Evolutionary conservation across 2,888 invertebrate species (phyloP), one percentile per base, ranked within the genome.

Genomic region (Papilio gigon): DNA sequence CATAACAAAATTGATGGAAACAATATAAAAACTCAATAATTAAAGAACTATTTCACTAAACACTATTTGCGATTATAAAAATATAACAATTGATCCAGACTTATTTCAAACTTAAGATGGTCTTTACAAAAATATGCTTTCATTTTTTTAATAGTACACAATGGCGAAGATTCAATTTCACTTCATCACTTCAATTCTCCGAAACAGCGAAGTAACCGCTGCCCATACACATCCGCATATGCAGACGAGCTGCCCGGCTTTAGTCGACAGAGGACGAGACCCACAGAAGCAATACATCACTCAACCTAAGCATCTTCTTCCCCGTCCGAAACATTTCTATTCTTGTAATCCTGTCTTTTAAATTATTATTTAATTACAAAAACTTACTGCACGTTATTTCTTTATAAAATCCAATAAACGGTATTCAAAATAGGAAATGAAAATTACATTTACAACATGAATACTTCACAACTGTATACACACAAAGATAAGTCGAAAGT

Each of bases 41-140:
- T 14, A 14, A 50, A 25, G 12, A 17, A 12, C 17, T n/a, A 0
- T 47, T 44, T 30, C n/a, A 17, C n/a, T 63, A 63, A 30, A 63
- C 22, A 33, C 6, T 42, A 30, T 44, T 20, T 20, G 27, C 20
- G 30, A 12, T 53, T 65, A 56, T 40, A 56, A 65, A 65, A 65
- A 65, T 65, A 56, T 56, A 56, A 65, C 37, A 66, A 60, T 35
- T 1, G 44, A 58, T 44, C 47, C 66, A 66, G 66, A 60, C 66
- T 66, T 56, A 30, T 47, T 22, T 9, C 17, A 58, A 56, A 53
- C 25, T n/a, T 42, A 17, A 37, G 12, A 12, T 20, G 17, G 14
- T 25, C 60, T 25, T 37, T 50, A 66, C 35, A 66, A 66, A 66
- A 66, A 59, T 66, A 66, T 59, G 8, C 9, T 37, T 42, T 40